Evolutionary conservation across 2,797 vertebrate genomes (phyloP), one percentile per base, ranked within the genome.

Genomic region (Centropyge bicolor): DNA sequence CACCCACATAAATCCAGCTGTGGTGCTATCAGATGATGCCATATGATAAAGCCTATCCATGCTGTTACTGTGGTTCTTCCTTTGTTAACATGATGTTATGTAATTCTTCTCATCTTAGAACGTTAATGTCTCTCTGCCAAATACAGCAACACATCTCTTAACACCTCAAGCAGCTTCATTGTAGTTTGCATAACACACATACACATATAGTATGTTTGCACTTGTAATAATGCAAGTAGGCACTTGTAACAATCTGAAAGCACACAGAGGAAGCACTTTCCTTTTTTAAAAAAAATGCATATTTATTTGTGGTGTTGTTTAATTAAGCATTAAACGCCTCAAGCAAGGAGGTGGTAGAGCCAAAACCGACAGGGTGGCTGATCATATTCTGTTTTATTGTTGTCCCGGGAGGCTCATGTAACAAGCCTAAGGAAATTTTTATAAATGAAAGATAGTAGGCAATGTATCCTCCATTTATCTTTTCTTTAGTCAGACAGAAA

Each of bases 81-180:
- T 80, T 70, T 82, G 81, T 91, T 75, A 81, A 82, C 84, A 86
- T 7, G n/a, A n/a, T 56, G 43, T 85, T 69, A 70, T 61, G 56
- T 16, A 63, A 56, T 71, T 82, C 74, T 75, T 81, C 81, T 89
- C 64, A 54, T 65, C 69, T 22, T 49, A 75, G 36, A 67, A 61
- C 69, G 64, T 54, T 1, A 45, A 17, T 60, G 16, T 54, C 36
- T 76, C 35, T 77, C 40, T 67, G 79, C 81, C 81, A 85, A 73
- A 64, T 31, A 51, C 61, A 70, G 19, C 40, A 70, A 67, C 6
- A 41, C 20, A 55, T 49, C 27, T 38, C 24, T 22, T 46, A 78
- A 65, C 76, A 80, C 84, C 76, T 49, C 43, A 38, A 84, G 85
- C 75, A 0, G 12, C 43, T 56, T 40, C 64, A 61, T 54, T 83